These are phyloP conservation scores for Chanos chanos DNA, from an alignment of 2,797 vertebrate species.

Conservation along the genomic window DNA sequence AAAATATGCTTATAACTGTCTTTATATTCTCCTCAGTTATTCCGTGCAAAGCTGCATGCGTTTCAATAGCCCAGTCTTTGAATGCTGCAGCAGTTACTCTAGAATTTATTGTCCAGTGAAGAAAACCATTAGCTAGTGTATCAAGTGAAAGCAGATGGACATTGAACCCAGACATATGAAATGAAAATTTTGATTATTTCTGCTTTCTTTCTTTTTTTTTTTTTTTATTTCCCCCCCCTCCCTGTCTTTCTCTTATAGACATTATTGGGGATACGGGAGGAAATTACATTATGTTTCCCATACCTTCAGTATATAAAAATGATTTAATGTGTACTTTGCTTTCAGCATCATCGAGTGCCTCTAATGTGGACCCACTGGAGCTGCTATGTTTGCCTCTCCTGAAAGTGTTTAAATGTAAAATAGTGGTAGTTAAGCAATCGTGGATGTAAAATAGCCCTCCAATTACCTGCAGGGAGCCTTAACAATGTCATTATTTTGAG, in stretches of 20 bases:
- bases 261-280: conserved; percentile 66
- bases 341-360: conserved; percentile 69
- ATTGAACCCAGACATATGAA: conserved; percentile 67
- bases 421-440: conserved; percentile 50
- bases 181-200: conserved; percentile 69
- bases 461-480: conserved; percentile 50
- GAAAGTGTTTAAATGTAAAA: conserved; percentile 44
- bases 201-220: conserved; percentile 48
- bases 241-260: conserved; percentile 16
- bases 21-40: neutral
- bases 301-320: conserved; percentile 77
- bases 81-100: conserved; percentile 2
- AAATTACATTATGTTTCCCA: conserved; percentile 67
- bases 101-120: conserved; percentile 21
- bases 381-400: conserved; percentile 64
- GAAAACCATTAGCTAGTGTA: conserved; percentile 10
- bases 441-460: conserved; percentile 45
- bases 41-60: too few species aligned
- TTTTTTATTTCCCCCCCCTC: conserved; percentile 55
- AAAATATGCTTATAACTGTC: too few species aligned
- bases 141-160: conserved; percentile 20
- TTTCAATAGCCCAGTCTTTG: neutral
- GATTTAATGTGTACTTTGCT: conserved; percentile 74
- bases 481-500: conserved; percentile 39
- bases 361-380: conserved; percentile 69